Percentiles rank a stretch among this genome's conserved stretches.
phyloP scores from a whole-genome alignment of 2,113 vertebrate genomes.

The Romanogobio albipinnatus region DNA sequence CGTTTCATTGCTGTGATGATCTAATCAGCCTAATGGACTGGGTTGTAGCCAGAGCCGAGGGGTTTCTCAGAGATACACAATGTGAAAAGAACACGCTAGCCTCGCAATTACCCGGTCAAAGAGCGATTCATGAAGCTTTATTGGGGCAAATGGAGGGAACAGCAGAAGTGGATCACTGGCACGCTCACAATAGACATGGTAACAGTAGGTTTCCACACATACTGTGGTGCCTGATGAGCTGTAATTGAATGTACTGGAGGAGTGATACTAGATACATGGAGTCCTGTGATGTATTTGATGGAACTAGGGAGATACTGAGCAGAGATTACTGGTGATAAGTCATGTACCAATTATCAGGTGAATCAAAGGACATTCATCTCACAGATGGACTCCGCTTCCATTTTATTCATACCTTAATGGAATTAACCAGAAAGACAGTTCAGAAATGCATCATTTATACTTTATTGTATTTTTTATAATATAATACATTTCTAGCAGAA shows the following conservation, averaged over 20 bases:
- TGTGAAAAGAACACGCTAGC: conserved; percentile 27
- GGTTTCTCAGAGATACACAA: conserved; percentile 40
- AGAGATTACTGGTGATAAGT: conserved; percentile 8
- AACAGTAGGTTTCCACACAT: conserved; percentile 27
- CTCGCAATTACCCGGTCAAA: conserved; percentile 41
- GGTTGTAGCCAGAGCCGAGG: neutral
- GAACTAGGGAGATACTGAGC: neutral
- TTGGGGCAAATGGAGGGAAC: conserved; percentile 31
- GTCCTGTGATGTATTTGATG: conserved; percentile 16
- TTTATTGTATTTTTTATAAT: neutral
- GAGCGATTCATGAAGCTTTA: conserved; percentile 53
- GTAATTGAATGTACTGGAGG: conserved; percentile 38
- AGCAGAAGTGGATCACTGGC: conserved; percentile 45
- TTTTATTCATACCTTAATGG: neutral
- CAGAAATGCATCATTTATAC: neutral
- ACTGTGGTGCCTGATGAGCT: conserved; percentile 35
- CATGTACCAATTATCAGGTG: conserved; percentile 19
- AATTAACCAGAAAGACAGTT: neutral
- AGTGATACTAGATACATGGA: conserved; percentile 22
- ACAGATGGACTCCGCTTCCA: neutral
- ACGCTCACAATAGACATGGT: conserved; percentile 44
- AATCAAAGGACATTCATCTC: conserved; percentile 29
- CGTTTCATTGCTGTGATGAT: conserved; percentile 15
- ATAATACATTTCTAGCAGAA: neutral
- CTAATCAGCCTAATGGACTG: conserved; percentile 26